These are phyloP conservation scores for Silurus glanis DNA, from an alignment of 2,113 vertebrate genomes.

Conservation along the genomic window DNA sequence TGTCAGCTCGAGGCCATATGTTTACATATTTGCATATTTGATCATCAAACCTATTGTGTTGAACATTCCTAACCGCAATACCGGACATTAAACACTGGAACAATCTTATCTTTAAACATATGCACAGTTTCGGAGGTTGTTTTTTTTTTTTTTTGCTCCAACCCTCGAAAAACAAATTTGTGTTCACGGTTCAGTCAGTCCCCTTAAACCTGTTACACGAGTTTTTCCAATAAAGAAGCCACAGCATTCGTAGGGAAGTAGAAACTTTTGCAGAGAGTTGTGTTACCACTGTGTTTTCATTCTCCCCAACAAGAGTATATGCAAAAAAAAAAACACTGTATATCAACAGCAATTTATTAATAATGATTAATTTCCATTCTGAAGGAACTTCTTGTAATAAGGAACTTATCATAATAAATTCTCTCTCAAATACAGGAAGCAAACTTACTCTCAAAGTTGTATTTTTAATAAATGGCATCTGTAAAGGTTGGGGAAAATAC, in stretches of 20 bases:
- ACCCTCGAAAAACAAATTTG: not conserved
- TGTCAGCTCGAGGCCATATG: not conserved
- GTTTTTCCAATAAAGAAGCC: not conserved
- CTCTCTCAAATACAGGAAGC: not conserved
- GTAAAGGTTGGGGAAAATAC: not conserved
- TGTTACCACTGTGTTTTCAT: not conserved
- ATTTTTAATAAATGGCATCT: not conserved
- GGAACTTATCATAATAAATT: not conserved
- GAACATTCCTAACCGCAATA: not conserved
- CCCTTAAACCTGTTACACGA: constrained; percentile 23
- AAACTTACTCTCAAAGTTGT: not conserved
- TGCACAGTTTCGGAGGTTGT: not conserved
- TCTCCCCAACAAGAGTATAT: not conserved
- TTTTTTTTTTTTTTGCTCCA: not conserved
- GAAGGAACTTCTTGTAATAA: not conserved
- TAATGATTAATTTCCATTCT: not conserved
- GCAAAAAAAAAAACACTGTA: not conserved
- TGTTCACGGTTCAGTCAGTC: not conserved
- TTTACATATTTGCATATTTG: not conserved
- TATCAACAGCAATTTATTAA: not conserved
- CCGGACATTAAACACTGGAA: not conserved
- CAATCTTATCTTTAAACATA: not conserved
- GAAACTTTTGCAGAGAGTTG: not conserved
- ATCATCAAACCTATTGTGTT: not conserved
- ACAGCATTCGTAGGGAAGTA: not conserved